Evolutionary conservation across 2,797 vertebrate genomes (phyloP).

Genomic region (Sebastes cheni): DNA sequence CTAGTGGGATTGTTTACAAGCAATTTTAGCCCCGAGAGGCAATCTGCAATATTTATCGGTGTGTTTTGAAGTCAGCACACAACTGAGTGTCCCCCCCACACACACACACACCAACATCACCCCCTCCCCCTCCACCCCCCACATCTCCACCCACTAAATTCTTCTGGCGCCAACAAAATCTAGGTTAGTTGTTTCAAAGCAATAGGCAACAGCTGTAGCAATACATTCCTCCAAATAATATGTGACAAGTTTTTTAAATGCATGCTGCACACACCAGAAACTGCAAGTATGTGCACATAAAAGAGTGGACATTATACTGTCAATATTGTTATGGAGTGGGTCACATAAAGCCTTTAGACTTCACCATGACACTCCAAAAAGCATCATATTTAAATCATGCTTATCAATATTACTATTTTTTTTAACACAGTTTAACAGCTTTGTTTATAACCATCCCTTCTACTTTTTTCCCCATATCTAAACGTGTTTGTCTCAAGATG

Average conservation of each 20-base stretch:
- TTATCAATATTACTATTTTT: neutral
- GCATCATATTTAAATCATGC: neutral
- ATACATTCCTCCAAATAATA: conserved; percentile 73
- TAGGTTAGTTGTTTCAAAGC: conserved; percentile 58
- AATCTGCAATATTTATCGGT: conserved; percentile 63
- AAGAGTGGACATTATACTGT: neutral
- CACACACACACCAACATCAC: neutral
- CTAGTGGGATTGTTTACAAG: conserved; percentile 61
- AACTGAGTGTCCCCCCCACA: neutral
- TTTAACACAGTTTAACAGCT: neutral
- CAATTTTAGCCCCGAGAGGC: conserved; percentile 50
- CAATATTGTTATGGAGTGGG: neutral
- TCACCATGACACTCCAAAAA: neutral
- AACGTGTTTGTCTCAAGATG: neutral
- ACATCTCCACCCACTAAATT: conserved; percentile 30
- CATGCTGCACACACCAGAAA: conserved; percentile 3
- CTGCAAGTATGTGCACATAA: neutral
- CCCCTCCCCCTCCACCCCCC: neutral
- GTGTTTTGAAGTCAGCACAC: conserved; percentile 48
- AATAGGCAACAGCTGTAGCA: conserved; percentile 66
- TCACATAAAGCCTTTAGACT: neutral
- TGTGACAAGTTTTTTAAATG: conserved; percentile 61
- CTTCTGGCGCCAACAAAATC: conserved; percentile 66
- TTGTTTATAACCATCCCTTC: neutral
- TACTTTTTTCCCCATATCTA: neutral